These are phyloP conservation scores for Graphium colonna DNA, from an alignment of 2,888 invertebrate species.

Conservation along the genomic window DNA sequence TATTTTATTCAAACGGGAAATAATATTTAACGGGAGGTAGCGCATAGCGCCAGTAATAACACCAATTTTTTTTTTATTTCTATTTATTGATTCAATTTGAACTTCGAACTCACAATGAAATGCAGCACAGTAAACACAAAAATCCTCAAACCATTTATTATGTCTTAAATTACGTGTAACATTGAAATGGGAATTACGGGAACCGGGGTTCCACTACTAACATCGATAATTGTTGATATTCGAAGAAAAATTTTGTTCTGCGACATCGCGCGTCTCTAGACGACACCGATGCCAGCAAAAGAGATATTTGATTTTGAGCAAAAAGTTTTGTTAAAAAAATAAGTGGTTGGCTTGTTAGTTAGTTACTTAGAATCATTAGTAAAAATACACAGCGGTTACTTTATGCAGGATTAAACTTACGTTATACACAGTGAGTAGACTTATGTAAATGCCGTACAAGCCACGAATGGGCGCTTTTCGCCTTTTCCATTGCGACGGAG, in stretches of 20 bases:
- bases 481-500: conserved; percentile 41
- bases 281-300: conserved; percentile 49
- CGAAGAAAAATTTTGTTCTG: conserved; percentile 40
- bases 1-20: too few relatives aligned
- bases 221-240: conserved; percentile 55
- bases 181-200: conserved; percentile 59
- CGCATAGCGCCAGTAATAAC: conserved; percentile 55
- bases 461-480: conserved; percentile 64
- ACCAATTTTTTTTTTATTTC: conserved; percentile 67
- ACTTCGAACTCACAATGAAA: conserved; percentile 80
- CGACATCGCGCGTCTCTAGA: conserved; percentile 43
- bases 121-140: conserved; percentile 78
- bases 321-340: conserved; percentile 74
- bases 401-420: conserved; percentile 72
- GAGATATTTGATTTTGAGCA: conserved; percentile 69
- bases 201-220: conserved; percentile 59
- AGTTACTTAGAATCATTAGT: conserved; percentile 50
- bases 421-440: conserved; percentile 72
- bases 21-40: conserved; percentile 14
- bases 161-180: conserved; percentile 68
- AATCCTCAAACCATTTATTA: conserved; percentile 68
- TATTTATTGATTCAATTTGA: conserved; percentile 81
- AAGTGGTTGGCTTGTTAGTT: conserved; percentile 55
- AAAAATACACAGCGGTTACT: conserved; percentile 72
- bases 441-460: conserved; percentile 73